Percentiles rank a stretch among this genome's conserved stretches.
Conservation (phyloP, 2,113 vertebrate species). For the Syrrhaptes paradoxus region DNA sequence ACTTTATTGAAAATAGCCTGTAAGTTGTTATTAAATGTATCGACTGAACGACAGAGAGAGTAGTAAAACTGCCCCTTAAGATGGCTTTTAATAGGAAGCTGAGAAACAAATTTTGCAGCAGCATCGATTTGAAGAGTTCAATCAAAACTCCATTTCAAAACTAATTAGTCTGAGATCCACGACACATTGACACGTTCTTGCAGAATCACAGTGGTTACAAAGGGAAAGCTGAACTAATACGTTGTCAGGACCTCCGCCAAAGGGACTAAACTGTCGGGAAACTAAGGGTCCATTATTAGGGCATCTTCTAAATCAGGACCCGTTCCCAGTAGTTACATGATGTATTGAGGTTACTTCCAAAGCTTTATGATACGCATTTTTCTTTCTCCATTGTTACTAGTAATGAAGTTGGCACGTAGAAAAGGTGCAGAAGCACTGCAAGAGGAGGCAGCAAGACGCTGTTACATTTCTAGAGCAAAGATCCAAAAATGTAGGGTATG, state of each 20-base stretch:
- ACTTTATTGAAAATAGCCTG: slow-evolving; percentile 90
- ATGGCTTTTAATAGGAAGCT: slow-evolving; percentile 92
- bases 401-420: not conserved
- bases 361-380: not conserved
- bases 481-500: not conserved
- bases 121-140: slow-evolving; percentile 98
- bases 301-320: not conserved
- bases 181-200: slow-evolving; percentile 89
- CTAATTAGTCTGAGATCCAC: slow-evolving; percentile 98
- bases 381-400: not conserved
- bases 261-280: slow-evolving; percentile 51
- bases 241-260: slow-evolving; percentile 72
- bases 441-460: not conserved
- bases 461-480: not conserved
- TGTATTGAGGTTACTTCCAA: not conserved
- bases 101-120: slow-evolving; percentile 97
- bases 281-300: not conserved
- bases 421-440: not conserved
- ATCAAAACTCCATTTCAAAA: slow-evolving; percentile 99
- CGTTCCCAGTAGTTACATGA: not conserved
- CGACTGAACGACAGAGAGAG: slow-evolving; percentile 87
- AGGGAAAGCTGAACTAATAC: slow-evolving; percentile 79
- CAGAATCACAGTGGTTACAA: slow-evolving; percentile 80
- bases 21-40: slow-evolving; percentile 92
- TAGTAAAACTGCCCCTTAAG: slow-evolving; percentile 91